Conservation (phyloP, 2,113 vertebrate species). For the Haliaeetus leucogaster region DNA sequence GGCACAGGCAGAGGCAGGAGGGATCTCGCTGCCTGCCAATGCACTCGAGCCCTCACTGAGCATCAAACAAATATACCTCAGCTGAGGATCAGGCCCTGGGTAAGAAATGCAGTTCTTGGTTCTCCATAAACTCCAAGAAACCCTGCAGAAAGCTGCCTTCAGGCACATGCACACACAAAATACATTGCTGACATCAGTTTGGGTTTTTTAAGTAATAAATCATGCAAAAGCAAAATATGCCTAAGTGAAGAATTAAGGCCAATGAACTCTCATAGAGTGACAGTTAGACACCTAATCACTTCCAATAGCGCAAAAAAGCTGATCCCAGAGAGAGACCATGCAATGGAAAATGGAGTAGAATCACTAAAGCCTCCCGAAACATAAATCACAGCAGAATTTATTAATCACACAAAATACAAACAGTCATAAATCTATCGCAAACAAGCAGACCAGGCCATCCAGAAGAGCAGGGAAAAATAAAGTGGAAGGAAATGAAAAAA, state of each 20-base stretch:
- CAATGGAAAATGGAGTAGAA: not conserved
- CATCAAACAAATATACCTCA: not conserved
- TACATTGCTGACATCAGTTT: not conserved
- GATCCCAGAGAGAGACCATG: not conserved
- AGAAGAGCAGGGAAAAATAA: not conserved
- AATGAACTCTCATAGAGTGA: not conserved
- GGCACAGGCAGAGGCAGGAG: not conserved
- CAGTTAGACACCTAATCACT: not conserved
- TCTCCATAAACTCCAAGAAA: not conserved
- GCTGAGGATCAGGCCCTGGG: not conserved
- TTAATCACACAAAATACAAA: constrained; percentile 20
- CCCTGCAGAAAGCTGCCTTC: not conserved
- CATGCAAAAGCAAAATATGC: not conserved
- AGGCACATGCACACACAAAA: not conserved
- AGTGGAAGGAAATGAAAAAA: not conserved
- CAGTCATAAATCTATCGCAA: not conserved
- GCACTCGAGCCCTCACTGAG: fast-evolving
- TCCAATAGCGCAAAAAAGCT: not conserved
- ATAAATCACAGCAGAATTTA: constrained; percentile 26
- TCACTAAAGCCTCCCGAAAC: not conserved
- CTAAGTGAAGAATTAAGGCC: constrained; percentile 1
- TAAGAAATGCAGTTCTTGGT: not conserved
- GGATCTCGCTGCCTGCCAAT: not conserved
- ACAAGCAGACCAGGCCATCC: not conserved
- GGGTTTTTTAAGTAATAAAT: not conserved